Base-by-base conservation (phyloP, 1,140 invertebrate genomes). In the Drosophila carrolli region DNA sequence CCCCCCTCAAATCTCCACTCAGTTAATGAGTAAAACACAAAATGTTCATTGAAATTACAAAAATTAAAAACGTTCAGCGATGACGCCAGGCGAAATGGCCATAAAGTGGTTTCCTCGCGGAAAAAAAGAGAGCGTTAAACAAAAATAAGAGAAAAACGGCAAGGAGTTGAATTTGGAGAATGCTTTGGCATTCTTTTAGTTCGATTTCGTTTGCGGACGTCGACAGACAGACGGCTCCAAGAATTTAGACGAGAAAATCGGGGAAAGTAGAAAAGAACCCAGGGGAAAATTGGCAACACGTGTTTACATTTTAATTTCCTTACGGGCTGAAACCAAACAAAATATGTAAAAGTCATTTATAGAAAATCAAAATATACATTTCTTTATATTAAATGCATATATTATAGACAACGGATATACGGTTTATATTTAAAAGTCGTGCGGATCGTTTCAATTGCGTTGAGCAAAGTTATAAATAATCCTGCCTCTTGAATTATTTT, bases 131-230 rank as follows among this genome's bases (percentile, higher is more conserved):
- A 56, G 19, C 51, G 23, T 38, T 16, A 27, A 43, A 41, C 27
- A 57, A 37, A 60, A 58, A 37, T 53, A 66, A 58, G 47, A 75
- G 53, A 76, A 48, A 65, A 44, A 47, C 48, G 81, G 40, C 73
- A 70, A 89, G 66, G 81, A 84, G 84, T 81, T 83, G 74, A 84
- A 86, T 89, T 89, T 89, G 85, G 84, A 89, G 81, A 66, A 59
- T 57, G 41, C 51, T 57, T 89, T 61, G 48, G 84, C 80, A 89
- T 84, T 88, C 66, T 78, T 89, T 89, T 84, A 89, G 84, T 89
- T 84, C 67, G 82, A 81, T 90, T 90, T 85, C 58, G 84, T 84
- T 72, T 67, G 77, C 60, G 59, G 78, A 58, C 61, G 84, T 55
- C 77, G 73, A 67, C 74, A 75, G 84, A 70, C 84, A 58, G 85